Evolutionary conservation across 1,140 invertebrate genomes (phyloP).

Genomic region (Drosophila nigrodunni): DNA sequence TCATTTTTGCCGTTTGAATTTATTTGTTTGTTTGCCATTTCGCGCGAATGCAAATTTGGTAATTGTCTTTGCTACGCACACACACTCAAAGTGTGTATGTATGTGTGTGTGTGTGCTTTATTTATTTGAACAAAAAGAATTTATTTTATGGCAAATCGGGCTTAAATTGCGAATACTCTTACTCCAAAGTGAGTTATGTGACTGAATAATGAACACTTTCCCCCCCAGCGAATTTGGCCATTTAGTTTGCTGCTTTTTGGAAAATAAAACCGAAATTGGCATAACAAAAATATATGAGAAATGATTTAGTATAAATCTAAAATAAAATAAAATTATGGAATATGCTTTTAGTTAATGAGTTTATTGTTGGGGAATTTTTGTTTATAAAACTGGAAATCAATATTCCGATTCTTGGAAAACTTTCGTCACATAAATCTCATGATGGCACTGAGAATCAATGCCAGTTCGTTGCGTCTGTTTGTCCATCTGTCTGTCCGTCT

Average conservation of each 20-base stretch:
- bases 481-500: slow-evolving; percentile 24
- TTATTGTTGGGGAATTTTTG: background rate
- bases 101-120: slow-evolving; percentile 15
- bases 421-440: slow-evolving; percentile 46
- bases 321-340: slow-evolving; percentile 1
- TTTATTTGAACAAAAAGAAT: slow-evolving; percentile 62
- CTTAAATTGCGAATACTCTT: slow-evolving; percentile 49
- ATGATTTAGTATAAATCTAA: slow-evolving; percentile 18
- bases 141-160: slow-evolving; percentile 65
- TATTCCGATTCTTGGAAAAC: slow-evolving; percentile 8
- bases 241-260: slow-evolving; percentile 10
- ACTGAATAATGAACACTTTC: slow-evolving; percentile 38
- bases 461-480: slow-evolving; percentile 11
- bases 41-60: slow-evolving; percentile 78
- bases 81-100: slow-evolving; percentile 15
- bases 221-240: slow-evolving; percentile 17
- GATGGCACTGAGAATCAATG: slow-evolving; percentile 27
- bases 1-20: slow-evolving; percentile 74
- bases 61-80: slow-evolving; percentile 52
- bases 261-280: slow-evolving; percentile 11
- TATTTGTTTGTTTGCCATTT: slow-evolving; percentile 79
- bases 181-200: slow-evolving; percentile 44
- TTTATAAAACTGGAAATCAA: slow-evolving; percentile 18
- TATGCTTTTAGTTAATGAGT: slow-evolving; percentile 35
- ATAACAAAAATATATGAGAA: slow-evolving; percentile 23